These are phyloP conservation scores for Deilephila porcellus DNA, from an alignment of 2,888 invertebrate genomes.

Conservation along the genomic window DNA sequence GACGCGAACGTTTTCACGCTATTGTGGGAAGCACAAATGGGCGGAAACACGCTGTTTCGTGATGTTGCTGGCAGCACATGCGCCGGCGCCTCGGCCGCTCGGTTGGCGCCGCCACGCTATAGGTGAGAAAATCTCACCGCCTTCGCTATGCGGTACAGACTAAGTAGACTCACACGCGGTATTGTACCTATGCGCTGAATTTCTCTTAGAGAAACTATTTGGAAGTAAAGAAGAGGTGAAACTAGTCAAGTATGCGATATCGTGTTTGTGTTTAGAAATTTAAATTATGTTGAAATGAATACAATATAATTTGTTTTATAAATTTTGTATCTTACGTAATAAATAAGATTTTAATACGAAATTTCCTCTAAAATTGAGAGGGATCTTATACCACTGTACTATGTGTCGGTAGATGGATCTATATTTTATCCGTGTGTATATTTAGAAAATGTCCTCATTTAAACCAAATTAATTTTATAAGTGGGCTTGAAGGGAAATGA, in stretches of 20 bases:
- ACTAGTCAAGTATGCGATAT: not conserved
- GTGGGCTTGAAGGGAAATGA: no score
- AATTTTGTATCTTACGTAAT: no score
- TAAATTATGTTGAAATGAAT: no score
- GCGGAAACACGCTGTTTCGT: conserved; percentile 60
- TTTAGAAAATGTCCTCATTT: no score
- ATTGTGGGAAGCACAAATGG: conserved; percentile 78
- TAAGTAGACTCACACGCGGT: conserved; percentile 11
- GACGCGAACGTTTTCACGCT: conserved; percentile 57
- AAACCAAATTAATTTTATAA: no score
- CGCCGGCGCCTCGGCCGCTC: conserved; percentile 68
- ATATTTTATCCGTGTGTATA: no score
- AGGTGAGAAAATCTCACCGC: conserved; percentile 78
- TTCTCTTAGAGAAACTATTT: conserved; percentile 2
- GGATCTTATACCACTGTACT: no score
- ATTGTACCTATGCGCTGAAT: not conserved
- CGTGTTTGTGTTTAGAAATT: not conserved
- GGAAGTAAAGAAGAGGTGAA: not conserved
- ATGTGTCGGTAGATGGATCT: no score
- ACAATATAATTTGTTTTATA: no score
- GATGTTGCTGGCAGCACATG: conserved; percentile 54
- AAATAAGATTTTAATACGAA: no score
- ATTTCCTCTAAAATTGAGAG: no score
- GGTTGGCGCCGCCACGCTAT: conserved; percentile 58
- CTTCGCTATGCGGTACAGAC: conserved; percentile 48